Conservation (phyloP, 2,888 invertebrate species). For the Drosophila histrio region DNA sequence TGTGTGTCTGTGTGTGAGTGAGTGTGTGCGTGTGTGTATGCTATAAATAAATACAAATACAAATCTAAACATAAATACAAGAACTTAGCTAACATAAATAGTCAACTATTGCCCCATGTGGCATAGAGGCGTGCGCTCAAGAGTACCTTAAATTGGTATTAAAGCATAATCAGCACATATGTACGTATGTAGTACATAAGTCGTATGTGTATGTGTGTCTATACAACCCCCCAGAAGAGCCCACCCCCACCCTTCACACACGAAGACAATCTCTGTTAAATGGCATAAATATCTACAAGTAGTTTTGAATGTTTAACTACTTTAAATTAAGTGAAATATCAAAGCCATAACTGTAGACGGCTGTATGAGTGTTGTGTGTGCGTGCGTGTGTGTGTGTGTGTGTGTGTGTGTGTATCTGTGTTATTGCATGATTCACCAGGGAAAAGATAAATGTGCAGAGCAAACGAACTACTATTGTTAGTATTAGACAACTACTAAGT, state of each 20-base stretch:
- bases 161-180: constrained; percentile 22
- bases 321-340: constrained; percentile 38
- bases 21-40: constrained; percentile 8
- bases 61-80: constrained; percentile 19
- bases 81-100: constrained; percentile 18
- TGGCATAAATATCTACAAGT: constrained; percentile 18
- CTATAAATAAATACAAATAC: constrained; percentile 30
- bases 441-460: constrained; percentile 9
- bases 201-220: constrained; percentile 15
- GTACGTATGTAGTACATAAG: constrained; percentile 26
- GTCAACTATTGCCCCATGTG: constrained; percentile 34
- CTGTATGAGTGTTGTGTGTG: constrained; percentile 20
- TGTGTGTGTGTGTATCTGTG: not conserved
- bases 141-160: constrained; percentile 55
- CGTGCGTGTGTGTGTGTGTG: not conserved
- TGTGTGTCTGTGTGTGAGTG: constrained; percentile 33
- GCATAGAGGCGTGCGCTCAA: constrained; percentile 56
- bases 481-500: constrained; percentile 18
- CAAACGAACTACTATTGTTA: constrained; percentile 52
- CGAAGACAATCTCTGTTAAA: constrained; percentile 71
- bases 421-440: constrained; percentile 14
- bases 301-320: constrained; percentile 32
- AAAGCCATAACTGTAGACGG: constrained; percentile 40
- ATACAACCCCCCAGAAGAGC: too few relatives aligned
- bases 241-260: constrained; percentile 34